These are phyloP conservation scores for Myanophis thanlyinensis DNA, from an alignment of 2,113 vertebrate species.

Conservation along the genomic window DNA sequence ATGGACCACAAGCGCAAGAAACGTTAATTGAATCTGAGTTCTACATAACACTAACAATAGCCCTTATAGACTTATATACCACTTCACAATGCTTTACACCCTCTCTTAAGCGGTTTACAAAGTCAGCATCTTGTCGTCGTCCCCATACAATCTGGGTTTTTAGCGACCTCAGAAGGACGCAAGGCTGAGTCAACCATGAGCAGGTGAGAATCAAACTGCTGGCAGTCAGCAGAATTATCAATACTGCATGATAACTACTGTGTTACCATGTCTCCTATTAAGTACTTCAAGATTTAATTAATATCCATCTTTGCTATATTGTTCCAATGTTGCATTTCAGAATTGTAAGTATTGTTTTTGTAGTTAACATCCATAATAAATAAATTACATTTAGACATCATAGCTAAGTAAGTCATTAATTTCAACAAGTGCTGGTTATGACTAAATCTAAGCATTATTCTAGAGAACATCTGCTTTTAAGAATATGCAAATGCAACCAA, in stretches of 20 bases:
- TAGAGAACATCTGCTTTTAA: background rate
- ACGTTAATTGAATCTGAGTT: background rate
- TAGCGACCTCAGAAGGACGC: too few species aligned
- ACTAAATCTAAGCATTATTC: background rate
- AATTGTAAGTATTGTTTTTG: background rate
- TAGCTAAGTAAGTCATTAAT: background rate
- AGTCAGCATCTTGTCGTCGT: too few species aligned
- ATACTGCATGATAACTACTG: background rate
- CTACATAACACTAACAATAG: background rate
- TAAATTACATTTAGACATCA: background rate
- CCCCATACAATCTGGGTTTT: too few species aligned
- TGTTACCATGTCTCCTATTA: background rate
- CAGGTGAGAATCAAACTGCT: too few species aligned
- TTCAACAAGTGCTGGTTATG: background rate
- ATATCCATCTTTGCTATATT: background rate
- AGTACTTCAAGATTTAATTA: background rate
- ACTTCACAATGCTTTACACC: too few species aligned
- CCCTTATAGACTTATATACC: background rate
- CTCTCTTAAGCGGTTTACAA: too few species aligned
- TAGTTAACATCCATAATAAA: background rate
- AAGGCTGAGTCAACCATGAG: too few species aligned
- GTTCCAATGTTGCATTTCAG: background rate
- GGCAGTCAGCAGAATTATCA: too few species aligned
- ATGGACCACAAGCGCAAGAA: background rate
- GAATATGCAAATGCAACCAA: background rate